Evolutionary conservation across 2,888 invertebrate species (phyloP), one percentile per base, ranked within the genome.

Genomic region (Drosophila demipolita): DNA sequence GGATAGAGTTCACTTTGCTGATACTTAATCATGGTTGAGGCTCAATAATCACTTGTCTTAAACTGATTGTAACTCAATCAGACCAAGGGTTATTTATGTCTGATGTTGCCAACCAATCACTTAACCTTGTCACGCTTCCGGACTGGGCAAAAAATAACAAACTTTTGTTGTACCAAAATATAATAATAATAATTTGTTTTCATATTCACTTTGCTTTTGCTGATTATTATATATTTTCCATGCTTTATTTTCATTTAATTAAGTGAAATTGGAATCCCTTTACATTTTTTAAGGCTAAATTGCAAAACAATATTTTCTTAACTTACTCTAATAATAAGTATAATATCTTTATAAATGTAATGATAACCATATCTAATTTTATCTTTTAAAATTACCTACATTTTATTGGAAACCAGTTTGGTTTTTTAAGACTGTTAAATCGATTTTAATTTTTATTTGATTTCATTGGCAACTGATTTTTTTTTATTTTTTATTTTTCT

Each of bases 1-100:
- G 75, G 49, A 59, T 74, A 66, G 0, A 89, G 66, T 33, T 80
- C 89, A 62, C 82, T 78, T 45, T 67, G 60, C 68, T 54, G 49
- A 26, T 53, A 45, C 23, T 70, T 75, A 4, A 52, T n/a, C 73
- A 72, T 76, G 32, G 29, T 45, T 29, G 0, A 29, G 36, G 1
- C 35, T 36, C 49, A 42, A 63, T 50, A 40, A 45, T 52, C 29
- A 55, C 61, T 26, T 5, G 20, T 23, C 17, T 20, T 1, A 48
- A 20, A 80, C 76, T 80, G 64, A 55, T n/a, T 48, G 11, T 11
- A 45, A 23, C 11, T 29, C 2, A 11, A 23, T 38, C 17, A 9
- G 2, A 17, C 15, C 53, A 23, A 17, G 45, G 1, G 17, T 29
- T 60, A 45, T 72, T 80, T 80, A 80, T 80, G 36, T n/a, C 9